Conservation (phyloP, 2,113 vertebrate genomes). For the Leptodactylus fuscus region DNA sequence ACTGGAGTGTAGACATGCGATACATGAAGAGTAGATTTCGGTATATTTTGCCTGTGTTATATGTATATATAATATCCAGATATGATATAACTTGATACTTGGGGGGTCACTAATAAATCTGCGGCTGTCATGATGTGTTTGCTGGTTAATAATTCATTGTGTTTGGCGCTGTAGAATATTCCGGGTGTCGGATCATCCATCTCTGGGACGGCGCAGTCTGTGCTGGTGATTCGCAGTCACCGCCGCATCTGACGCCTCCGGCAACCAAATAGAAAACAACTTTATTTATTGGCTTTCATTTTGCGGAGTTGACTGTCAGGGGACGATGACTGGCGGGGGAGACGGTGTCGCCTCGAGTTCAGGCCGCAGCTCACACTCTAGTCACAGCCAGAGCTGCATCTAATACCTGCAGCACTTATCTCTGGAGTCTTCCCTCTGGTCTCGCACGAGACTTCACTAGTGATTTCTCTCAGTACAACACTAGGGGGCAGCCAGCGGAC, state of each 20-base stretch:
- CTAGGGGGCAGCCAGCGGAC: too few relatives aligned
- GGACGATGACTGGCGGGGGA: background rate
- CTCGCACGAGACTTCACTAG: too few relatives aligned
- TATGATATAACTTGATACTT: background rate
- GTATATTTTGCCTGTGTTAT: too few relatives aligned
- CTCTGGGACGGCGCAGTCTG: background rate
- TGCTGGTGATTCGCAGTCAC: conserved; percentile 13
- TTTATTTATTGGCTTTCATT: conserved; percentile 23
- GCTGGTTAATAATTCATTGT: conserved; percentile 34
- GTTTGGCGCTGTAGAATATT: background rate
- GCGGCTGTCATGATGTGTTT: background rate
- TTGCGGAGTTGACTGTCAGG: background rate
- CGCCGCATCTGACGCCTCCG: background rate
- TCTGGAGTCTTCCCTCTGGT: too few relatives aligned
- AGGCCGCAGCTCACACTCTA: background rate
- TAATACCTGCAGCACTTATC: background rate
- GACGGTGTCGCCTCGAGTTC: background rate
- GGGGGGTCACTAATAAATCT: background rate
- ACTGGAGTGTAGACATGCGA: background rate
- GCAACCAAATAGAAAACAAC: background rate
- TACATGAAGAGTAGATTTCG: background rate
- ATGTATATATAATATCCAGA: background rate
- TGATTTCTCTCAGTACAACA: too few relatives aligned
- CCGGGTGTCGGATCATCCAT: conserved; percentile 11
- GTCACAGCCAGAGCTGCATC: background rate